phyloP scores from a whole-genome alignment of 2,797 vertebrate species.

The Xenops minutus region DNA sequence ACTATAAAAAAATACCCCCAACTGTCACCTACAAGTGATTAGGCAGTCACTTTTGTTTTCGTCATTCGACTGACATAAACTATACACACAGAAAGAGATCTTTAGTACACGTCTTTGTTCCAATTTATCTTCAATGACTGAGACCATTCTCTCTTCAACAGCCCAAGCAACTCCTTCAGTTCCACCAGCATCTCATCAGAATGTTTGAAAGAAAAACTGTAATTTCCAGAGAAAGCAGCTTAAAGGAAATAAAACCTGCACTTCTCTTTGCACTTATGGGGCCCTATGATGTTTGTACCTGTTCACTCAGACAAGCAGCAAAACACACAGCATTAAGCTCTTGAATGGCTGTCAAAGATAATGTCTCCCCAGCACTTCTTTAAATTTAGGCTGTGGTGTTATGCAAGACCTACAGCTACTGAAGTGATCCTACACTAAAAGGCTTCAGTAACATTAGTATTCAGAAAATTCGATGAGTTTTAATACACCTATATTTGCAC shows the following conservation, averaged over 20 bases:
- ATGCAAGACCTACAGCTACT: neutral
- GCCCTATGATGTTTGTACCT: neutral
- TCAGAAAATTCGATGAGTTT: neutral
- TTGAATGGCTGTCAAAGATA: neutral
- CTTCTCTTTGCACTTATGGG: rapidly evolving
- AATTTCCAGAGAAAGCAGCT: neutral
- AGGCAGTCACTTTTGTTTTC: neutral
- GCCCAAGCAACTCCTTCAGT: neutral
- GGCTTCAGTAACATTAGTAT: neutral
- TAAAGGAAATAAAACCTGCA: neutral
- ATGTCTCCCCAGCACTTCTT: neutral
- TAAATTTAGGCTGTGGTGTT: neutral
- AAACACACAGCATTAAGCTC: neutral
- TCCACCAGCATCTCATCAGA: neutral
- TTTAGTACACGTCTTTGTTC: neutral
- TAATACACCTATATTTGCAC: neutral
- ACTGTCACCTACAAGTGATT: neutral
- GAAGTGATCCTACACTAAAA: neutral
- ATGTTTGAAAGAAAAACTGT: neutral
- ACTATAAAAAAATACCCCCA: neutral
- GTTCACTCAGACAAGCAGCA: neutral
- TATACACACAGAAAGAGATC: neutral
- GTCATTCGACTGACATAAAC: neutral
- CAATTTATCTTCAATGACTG: neutral
- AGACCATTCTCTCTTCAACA: neutral